Base-by-base conservation (phyloP, 2,797 vertebrate genomes). In the Merluccius polli region DNA sequence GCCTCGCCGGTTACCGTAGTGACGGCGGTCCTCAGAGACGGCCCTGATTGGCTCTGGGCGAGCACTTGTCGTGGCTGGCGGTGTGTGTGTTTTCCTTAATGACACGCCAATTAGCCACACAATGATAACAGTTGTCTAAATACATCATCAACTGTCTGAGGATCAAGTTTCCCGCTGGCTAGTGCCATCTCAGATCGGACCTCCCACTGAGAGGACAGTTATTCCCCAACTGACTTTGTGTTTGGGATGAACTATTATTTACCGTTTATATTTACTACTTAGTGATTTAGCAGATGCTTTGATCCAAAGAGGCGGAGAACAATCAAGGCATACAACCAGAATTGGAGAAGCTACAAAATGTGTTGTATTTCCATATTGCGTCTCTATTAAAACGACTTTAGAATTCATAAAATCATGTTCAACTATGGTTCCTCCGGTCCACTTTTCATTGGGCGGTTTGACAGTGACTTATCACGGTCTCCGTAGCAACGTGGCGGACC, bases 81-180 rank as follows among this genome's bases (percentile, higher is more conserved):
- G 72, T 44, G 74, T 74, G 71, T 91, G 72, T 91, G 88, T 92
- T 91, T 89, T 91, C 74, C 74, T 84, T 92, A 92, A 93, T 91
- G 90, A 92, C 85, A 84, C 78, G 80, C 85, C 84, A 91, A 93
- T 93, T 92, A 93, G 90, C 83, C 80, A 87, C 85, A 87, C 84
- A 81, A 52, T 59, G 86, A 84, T 79, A 91, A 92, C 89, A 91
- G 79, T 89, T 65, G n/a, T 78, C 88, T 89, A 91, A 92, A 87
- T 86, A 88, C 79, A 79, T 70, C 44, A 12, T 87, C 84, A 79
- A 67, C 76, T 79, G 82, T 83, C 84, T 79, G 78, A 65, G 59
- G 59, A 65, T 65, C 59, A 65, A 7, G 59, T 1, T n/a, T 59
- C 52, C 52, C 52, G 9, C 52, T 16, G 44, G 44, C 44, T 48